Conservation (phyloP, 2,113 vertebrate genomes). For the Pheucticus melanocephalus region DNA sequence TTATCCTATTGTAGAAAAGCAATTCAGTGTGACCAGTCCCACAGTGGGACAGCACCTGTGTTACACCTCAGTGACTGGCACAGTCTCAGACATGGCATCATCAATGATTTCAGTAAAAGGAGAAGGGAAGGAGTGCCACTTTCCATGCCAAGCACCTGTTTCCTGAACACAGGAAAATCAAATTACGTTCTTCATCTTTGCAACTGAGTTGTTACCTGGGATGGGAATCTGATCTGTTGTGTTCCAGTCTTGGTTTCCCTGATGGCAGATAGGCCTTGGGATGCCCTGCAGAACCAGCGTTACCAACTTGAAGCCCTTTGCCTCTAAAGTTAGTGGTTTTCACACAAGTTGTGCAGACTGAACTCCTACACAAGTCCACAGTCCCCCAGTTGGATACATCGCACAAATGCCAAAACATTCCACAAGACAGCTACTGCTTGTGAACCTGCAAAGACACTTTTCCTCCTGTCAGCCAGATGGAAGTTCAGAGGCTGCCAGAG, state of each 20-base stretch:
- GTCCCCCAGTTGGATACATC: accelerated
- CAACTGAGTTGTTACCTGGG: not conserved
- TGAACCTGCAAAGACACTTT: not conserved
- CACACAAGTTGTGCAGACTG: not conserved
- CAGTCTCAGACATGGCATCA: not conserved
- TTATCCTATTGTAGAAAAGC: not conserved
- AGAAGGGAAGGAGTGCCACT: not conserved
- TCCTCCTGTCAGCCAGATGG: not conserved
- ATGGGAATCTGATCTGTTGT: not conserved
- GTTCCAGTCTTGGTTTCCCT: not conserved
- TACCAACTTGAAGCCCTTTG: not conserved
- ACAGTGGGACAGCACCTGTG: not conserved
- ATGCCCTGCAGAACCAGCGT: not conserved
- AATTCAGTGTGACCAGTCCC: not conserved
- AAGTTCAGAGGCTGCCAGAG: not conserved
- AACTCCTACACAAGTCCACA: not conserved
- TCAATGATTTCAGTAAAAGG: not conserved
- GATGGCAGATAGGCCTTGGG: not conserved
- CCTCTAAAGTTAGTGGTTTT: not conserved
- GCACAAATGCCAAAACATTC: not conserved
- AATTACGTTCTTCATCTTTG: not conserved
- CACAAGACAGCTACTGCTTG: not conserved
- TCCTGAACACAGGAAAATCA: not conserved
- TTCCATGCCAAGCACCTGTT: not conserved
- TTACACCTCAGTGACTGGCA: constrained; percentile 18